A percentile compares a stretch with the other conserved stretches of the same genome.
Conservation (phyloP, 2,797 vertebrate species). For the Lacerta bilineata region DNA sequence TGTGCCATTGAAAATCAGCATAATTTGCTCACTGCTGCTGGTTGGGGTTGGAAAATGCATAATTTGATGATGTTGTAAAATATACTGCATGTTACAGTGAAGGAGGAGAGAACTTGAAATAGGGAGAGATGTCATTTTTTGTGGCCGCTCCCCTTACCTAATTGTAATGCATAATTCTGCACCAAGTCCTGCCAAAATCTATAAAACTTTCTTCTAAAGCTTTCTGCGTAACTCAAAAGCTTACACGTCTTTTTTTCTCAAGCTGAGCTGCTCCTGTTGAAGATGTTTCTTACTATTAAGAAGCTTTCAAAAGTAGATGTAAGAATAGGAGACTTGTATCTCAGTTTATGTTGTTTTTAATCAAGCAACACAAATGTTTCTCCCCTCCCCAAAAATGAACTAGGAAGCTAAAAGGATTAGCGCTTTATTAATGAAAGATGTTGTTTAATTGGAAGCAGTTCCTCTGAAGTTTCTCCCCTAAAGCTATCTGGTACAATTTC, state of each 20-base stretch:
- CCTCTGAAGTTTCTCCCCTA: not conserved
- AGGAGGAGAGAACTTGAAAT: not conserved
- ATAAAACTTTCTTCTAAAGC: not conserved
- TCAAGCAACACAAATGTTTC: not conserved
- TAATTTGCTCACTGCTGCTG: not conserved
- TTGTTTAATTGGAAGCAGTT: constrained; percentile 22
- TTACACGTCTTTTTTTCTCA: not conserved
- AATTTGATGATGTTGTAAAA: not conserved
- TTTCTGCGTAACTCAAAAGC: not conserved
- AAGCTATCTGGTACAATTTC: constrained; percentile 33
- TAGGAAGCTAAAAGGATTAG: constrained; percentile 9
- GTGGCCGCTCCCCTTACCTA: not conserved
- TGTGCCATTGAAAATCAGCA: not conserved
- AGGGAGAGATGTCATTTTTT: not conserved
- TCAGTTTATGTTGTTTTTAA: constrained; percentile 4
- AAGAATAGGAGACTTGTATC: not conserved
- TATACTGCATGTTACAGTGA: not conserved
- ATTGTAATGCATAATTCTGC: too few relatives aligned
- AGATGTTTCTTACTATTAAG: not conserved
- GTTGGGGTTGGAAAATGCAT: not conserved
- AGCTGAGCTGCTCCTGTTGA: not conserved
- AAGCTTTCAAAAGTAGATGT: not conserved
- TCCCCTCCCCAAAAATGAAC: not conserved
- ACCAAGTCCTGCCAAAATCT: not conserved
- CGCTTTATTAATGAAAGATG: constrained; percentile 7